phyloP scores from a whole-genome alignment of 2,797 vertebrate genomes.

The Ciconia nigra region DNA sequence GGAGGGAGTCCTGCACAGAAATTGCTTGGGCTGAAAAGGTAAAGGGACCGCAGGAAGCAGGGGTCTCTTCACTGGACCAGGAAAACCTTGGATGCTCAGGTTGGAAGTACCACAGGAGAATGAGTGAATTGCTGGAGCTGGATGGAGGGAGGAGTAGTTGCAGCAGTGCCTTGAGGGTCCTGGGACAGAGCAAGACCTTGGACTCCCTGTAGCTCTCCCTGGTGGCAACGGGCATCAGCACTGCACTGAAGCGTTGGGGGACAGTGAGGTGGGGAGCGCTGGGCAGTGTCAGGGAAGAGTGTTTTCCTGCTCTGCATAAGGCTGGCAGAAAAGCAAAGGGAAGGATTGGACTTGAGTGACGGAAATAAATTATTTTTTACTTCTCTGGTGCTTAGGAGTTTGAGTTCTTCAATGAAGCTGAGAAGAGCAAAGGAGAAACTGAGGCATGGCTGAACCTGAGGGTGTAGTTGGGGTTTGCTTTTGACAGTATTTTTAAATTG shows the following conservation, averaged over 20 bases:
- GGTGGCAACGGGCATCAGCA: not conserved
- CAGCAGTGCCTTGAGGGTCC: not conserved
- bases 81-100: not conserved
- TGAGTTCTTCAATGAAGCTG: not conserved
- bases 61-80: not conserved
- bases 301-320: not conserved
- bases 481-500: not conserved
- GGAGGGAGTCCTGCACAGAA: not conserved
- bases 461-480: not conserved
- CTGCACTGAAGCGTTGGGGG: not conserved
- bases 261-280: not conserved
- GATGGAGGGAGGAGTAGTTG: not conserved
- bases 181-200: not conserved
- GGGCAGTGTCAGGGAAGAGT: not conserved
- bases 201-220: not conserved
- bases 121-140: not conserved
- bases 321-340: not conserved
- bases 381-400: not conserved
- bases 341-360: not conserved
- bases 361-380: not conserved
- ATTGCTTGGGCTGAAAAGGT: accelerated
- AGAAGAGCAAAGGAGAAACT: not conserved
- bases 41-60: not conserved
- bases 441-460: not conserved
- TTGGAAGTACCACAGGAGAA: not conserved